phyloP scores from a whole-genome alignment of 2,113 vertebrate species.

The Sorex araneus region DNA sequence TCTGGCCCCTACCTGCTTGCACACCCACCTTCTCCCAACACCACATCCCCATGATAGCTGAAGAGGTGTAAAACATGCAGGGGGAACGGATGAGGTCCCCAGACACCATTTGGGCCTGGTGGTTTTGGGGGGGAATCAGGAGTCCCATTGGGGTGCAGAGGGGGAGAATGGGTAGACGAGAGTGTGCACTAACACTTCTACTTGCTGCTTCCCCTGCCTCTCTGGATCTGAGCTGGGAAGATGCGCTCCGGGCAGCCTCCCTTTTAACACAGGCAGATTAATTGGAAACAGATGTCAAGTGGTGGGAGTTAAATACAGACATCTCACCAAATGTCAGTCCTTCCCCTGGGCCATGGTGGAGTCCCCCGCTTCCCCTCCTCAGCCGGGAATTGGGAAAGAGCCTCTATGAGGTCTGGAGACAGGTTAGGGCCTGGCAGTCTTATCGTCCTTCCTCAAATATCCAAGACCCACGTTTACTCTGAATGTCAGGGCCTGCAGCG shows the following conservation, averaged over 20 bases:
- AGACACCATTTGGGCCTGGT: not conserved
- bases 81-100: not conserved
- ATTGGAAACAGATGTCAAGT: constrained; percentile 84
- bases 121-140: not conserved
- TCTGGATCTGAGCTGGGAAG: not conserved
- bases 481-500: not conserved
- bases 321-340: constrained; percentile 80
- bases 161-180: not conserved
- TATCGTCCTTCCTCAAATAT: constrained; percentile 22
- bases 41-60: rapidly evolving
- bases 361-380: constrained; percentile 36
- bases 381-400: constrained; percentile 32
- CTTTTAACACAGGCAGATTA: constrained; percentile 78
- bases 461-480: not conserved
- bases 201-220: not conserved
- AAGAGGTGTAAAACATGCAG: not conserved
- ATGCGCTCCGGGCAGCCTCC: constrained; percentile 22
- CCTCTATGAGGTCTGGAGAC: not conserved
- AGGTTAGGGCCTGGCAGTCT: not conserved
- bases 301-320: constrained; percentile 80
- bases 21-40: not conserved
- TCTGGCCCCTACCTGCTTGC: not conserved
- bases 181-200: not conserved
- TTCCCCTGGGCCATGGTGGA: constrained; percentile 67
- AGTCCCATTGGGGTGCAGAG: not conserved